Percentiles rank a stretch among this genome's conserved stretches.
Conservation (phyloP, 2,797 vertebrate species). For the Loriculus beryllinus region DNA sequence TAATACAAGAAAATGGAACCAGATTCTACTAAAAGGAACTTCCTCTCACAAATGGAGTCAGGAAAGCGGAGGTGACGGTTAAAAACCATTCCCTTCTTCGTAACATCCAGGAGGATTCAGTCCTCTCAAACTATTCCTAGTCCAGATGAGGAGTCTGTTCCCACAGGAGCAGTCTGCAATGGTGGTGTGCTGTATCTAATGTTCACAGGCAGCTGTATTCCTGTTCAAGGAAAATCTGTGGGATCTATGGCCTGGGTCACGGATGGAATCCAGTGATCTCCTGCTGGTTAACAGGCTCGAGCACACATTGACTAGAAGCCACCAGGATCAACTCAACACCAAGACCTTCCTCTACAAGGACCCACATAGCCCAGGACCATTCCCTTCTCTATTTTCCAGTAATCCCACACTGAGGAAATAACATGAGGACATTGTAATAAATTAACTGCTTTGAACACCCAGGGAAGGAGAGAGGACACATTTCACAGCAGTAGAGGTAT, state of each 20-base stretch:
- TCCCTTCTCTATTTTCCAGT: constrained; percentile 25
- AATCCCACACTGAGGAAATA: background rate
- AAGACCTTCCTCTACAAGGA: background rate
- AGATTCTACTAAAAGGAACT: constrained; percentile 24
- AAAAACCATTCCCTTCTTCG: background rate
- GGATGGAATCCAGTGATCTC: background rate
- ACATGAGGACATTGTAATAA: constrained; percentile 31
- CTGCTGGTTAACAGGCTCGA: background rate
- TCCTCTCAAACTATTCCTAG: background rate
- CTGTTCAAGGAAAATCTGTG: background rate
- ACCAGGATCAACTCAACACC: background rate
- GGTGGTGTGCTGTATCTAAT: background rate
- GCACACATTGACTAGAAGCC: background rate
- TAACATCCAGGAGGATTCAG: background rate
- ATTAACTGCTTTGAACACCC: constrained; percentile 41
- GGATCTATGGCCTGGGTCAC: background rate
- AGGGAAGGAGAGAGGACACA: constrained; percentile 8
- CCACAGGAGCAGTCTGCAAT: background rate
- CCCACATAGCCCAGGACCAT: background rate
- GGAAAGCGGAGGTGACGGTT: background rate
- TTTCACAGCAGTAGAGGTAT: constrained; percentile 64
- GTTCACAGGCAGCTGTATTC: background rate
- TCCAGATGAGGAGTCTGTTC: background rate
- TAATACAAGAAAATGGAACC: background rate
- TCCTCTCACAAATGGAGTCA: background rate